Base-by-base conservation (phyloP, 1,140 invertebrate species). In the Riptortus pedestris region DNA sequence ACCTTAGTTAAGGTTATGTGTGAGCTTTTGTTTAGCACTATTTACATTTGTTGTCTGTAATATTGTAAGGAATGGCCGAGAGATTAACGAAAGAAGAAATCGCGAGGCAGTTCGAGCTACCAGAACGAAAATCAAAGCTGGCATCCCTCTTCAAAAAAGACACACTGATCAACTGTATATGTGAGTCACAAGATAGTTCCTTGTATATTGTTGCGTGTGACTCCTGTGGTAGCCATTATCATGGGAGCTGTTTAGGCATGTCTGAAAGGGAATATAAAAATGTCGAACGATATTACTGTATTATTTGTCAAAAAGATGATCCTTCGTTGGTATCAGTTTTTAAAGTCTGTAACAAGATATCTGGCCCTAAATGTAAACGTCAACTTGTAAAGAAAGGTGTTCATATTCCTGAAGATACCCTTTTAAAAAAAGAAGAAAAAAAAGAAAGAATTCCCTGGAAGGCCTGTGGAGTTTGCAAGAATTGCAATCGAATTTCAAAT, bases 161-260 rank as follows among this genome's bases (percentile, higher is more conserved):
- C 76, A 86, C 86, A 29, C 86, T 91, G 78, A 85, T 88, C 2
- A 97, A 97, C 74, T 98, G 95, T 74, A 90, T 98, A 68, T 98
- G 95, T 74, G 81, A 93, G 47, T 90, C 90, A n/a, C 90, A 91
- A 0, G 93, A 97, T 73, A 90, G 88, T 70, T 90, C 87, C 4
- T 78, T 92, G 28, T 97, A 97, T 77, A 98, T 98, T 94, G 97
- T 97, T 14, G 91, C 88, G 48, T 98, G 95, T 79, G 96, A 98
- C 76, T 82, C 89, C 31, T 98, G 96, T 76, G 92, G 97, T 75
- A 93, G 97, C 78, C 98, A 95, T 94, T 98, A 95, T 73, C 95
- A 98, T 76, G 94, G 94, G 11, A 92, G 96, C 72, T 98, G 95
- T 74, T 95, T 98, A 70, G 90, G 90, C 69, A 92, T 98, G 64